Evolutionary conservation across 2,797 vertebrate genomes (phyloP).

Genomic region (Hippopotamyrus pictus): DNA sequence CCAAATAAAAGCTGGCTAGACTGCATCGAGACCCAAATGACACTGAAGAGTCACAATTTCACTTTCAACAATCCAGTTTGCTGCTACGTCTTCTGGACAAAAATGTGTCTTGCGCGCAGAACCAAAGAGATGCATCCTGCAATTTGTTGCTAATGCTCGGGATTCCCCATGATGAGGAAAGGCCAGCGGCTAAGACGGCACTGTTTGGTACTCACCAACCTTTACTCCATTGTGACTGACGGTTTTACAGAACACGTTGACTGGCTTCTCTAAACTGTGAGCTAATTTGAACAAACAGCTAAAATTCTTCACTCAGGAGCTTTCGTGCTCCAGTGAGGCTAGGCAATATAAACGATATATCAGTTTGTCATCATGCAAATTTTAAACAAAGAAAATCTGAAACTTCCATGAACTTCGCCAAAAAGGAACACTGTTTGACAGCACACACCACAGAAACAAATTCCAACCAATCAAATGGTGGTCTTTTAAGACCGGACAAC

Average conservation of each 20-base stretch:
- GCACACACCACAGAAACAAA: neutral
- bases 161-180: neutral
- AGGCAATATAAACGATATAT: neutral
- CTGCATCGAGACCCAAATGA: neutral
- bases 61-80: neutral
- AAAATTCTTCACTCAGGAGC: neutral
- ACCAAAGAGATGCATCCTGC: neutral
- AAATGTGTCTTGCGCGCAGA: neutral
- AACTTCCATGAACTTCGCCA: neutral
- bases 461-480: neutral
- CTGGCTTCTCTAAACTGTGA: neutral
- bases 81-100: neutral
- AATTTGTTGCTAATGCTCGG: neutral
- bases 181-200: neutral
- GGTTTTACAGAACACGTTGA: neutral
- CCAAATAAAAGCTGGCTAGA: neutral
- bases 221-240: neutral
- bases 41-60: neutral
- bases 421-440: neutral
- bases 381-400: neutral
- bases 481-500: neutral
- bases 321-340: neutral
- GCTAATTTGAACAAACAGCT: neutral
- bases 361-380: neutral
- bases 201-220: neutral